Percentiles rank a stretch among this genome's conserved stretches.
phyloP scores from a whole-genome alignment of 2,888 invertebrate species.

The Eristalis intricaria region DNA sequence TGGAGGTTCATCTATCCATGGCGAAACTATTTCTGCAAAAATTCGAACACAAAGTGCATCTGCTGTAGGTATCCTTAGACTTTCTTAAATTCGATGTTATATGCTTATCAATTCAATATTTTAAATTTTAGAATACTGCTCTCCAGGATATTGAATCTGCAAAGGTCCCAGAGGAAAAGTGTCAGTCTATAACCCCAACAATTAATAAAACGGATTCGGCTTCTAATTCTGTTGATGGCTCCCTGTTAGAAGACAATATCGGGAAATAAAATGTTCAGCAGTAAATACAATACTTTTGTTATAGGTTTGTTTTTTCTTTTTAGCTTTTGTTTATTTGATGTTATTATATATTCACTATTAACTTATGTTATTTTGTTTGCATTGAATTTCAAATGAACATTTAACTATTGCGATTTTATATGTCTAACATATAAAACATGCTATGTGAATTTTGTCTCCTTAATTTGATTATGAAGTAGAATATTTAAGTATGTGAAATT shows the following conservation, averaged over 20 bases:
- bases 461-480: slow-evolving; percentile 33
- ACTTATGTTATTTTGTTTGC: slow-evolving; percentile 18
- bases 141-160: slow-evolving; percentile 44
- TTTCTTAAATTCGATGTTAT: slow-evolving; percentile 10
- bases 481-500: slow-evolving; percentile 19
- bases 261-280: slow-evolving; percentile 39
- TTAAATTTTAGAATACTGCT: not conserved
- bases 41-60: slow-evolving; percentile 72
- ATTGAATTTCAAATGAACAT: slow-evolving; percentile 14
- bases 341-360: not conserved
- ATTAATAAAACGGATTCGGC: slow-evolving; percentile 21
- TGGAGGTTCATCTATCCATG: slow-evolving; percentile 37
- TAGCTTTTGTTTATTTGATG: not conserved
- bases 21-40: slow-evolving; percentile 62
- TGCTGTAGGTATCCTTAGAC: slow-evolving; percentile 50
- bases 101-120: not conserved
- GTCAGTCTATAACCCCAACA: slow-evolving; percentile 19
- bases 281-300: slow-evolving; percentile 23
- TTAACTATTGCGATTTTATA: slow-evolving; percentile 5
- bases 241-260: slow-evolving; percentile 23
- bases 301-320: not conserved
- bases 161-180: slow-evolving; percentile 19
- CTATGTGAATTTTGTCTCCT: slow-evolving; percentile 13
- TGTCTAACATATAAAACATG: not conserved
- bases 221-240: slow-evolving; percentile 20